Evolutionary conservation across 2,888 invertebrate genomes (phyloP), one percentile per base, ranked within the genome.

Genomic region (Drosophila quinaria): DNA sequence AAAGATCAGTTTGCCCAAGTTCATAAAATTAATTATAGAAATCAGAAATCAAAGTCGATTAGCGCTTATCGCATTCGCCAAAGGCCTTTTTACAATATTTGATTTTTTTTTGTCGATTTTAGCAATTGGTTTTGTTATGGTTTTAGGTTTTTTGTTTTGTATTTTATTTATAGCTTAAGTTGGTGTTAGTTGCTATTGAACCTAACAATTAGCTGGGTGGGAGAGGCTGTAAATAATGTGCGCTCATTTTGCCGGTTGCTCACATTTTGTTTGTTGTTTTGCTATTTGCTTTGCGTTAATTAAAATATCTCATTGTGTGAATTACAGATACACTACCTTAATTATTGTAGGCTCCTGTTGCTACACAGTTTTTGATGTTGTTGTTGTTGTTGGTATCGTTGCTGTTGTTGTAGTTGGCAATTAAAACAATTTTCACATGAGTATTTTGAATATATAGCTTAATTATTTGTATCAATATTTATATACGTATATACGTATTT

Each of bases 141-240:
- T 22, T 37, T 33, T 33, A 31, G n/a, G 49, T 52, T 42, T 59
- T 68, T 54, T 59, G 17, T 64, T 56, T 59, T 60, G 39, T 54
- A 54, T 64, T 73, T 72, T 67, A 49, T 65, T 71, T 62, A 31
- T 73, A 54, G 47, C 73, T 87, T 58, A 67, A 73, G 29, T 29
- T 29, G 25, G 5, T 75, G 71, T 79, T 63, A 74, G 69, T 80
- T 62, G 68, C 56, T 89, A 76, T 86, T 87, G 74, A 89, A 78
- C 67, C 78, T 74, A 67, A 69, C 73, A 86, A 86, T 89, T 86
- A 85, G 89, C 76, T 80, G 69, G 67, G 72, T 58, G 69, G 62
- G 44, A 66, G 56, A 51, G 35, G 15, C 42, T 39, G 41, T 39
- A 55, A 61, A 61, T 52, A 52, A 62, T 55, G 54, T 67, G 61